phyloP scores from a whole-genome alignment of 1,140 invertebrate genomes.

The Drosophila mojavensis region DNA sequence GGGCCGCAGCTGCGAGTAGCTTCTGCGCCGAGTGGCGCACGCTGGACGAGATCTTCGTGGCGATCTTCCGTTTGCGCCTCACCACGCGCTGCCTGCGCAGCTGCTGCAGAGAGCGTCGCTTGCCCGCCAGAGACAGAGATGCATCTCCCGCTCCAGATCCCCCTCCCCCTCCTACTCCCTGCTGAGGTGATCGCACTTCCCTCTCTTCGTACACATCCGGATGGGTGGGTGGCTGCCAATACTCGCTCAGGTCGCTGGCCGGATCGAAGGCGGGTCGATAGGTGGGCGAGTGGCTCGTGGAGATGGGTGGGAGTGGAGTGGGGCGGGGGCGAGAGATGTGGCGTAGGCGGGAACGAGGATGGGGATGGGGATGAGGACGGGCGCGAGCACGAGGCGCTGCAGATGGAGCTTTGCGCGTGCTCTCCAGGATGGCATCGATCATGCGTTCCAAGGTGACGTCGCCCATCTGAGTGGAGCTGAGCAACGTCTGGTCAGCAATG shows the following conservation, averaged over 20 bases:
- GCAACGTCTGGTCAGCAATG: slow-evolving; percentile 34
- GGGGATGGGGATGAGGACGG: not conserved
- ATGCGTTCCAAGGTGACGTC: slow-evolving; percentile 80
- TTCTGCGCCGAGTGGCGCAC: slow-evolving; percentile 72
- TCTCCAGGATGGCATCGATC: slow-evolving; percentile 82
- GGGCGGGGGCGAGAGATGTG: not conserved
- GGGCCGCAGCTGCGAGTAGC: slow-evolving; percentile 55
- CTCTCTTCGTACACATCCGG: slow-evolving; percentile 51
- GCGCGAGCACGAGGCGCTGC: not conserved
- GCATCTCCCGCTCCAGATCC: slow-evolving; percentile 17
- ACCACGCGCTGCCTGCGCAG: slow-evolving; percentile 75
- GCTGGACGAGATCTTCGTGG: slow-evolving; percentile 63
- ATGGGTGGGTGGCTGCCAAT: slow-evolving; percentile 44
- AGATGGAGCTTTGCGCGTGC: slow-evolving; percentile 58
- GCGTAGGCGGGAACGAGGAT: slow-evolving; percentile 1
- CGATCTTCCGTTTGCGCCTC: slow-evolving; percentile 73
- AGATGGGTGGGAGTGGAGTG: slow-evolving; percentile 28
- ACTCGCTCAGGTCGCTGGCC: slow-evolving; percentile 68
- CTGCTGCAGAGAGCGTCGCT: slow-evolving; percentile 50
- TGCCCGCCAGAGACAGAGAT: slow-evolving; percentile 16
- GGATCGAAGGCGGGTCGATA: slow-evolving; percentile 71
- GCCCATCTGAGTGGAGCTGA: slow-evolving; percentile 79
- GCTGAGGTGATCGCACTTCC: slow-evolving; percentile 62
- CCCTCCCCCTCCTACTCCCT: not conserved
- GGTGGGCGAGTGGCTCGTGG: slow-evolving; percentile 58